Conservation (phyloP, 2,797 vertebrate species). For the Mormyrops boulengeri region DNA sequence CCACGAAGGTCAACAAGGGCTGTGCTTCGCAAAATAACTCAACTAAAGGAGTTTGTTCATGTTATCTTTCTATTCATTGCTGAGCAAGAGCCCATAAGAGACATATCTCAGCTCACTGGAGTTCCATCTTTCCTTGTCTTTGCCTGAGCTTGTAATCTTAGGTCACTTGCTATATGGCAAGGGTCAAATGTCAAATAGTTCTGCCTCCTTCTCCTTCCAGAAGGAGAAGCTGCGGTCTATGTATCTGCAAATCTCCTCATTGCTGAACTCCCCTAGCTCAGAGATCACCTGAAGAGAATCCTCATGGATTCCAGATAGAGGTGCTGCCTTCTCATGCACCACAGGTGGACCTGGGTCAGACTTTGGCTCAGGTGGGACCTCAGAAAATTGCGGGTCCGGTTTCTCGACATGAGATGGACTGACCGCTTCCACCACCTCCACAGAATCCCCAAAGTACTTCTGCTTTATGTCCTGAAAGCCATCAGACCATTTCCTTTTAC, state of each 20-base stretch:
- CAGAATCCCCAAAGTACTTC: constrained; percentile 74
- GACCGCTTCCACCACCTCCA: constrained; percentile 50
- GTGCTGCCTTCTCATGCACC: not conserved
- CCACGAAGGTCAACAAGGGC: not conserved
- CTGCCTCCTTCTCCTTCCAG: constrained; percentile 95
- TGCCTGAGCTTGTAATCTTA: not conserved
- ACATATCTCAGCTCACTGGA: not conserved
- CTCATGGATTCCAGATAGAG: constrained; percentile 33
- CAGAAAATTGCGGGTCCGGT: not conserved
- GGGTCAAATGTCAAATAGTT: constrained; percentile 77
- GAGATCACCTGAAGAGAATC: constrained; percentile 73
- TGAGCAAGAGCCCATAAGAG: not conserved
- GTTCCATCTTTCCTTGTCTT: not conserved
- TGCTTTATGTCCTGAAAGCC: constrained; percentile 84
- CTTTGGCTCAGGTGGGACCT: constrained; percentile 39
- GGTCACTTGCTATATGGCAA: not conserved
- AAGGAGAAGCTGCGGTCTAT: constrained; percentile 97
- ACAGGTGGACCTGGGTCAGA: constrained; percentile 28
- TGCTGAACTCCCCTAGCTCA: constrained; percentile 89
- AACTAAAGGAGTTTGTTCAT: not conserved
- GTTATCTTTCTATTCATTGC: not conserved
- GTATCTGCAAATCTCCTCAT: constrained; percentile 89
- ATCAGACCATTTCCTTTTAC: constrained; percentile 73
- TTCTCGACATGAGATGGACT: constrained; percentile 42
- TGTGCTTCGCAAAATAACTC: not conserved